A percentile compares a stretch with the other conserved stretches of the same genome.
Evolutionary conservation across 2,113 vertebrate genomes (phyloP).

Genomic region (Psilopsiagon aurifrons): DNA sequence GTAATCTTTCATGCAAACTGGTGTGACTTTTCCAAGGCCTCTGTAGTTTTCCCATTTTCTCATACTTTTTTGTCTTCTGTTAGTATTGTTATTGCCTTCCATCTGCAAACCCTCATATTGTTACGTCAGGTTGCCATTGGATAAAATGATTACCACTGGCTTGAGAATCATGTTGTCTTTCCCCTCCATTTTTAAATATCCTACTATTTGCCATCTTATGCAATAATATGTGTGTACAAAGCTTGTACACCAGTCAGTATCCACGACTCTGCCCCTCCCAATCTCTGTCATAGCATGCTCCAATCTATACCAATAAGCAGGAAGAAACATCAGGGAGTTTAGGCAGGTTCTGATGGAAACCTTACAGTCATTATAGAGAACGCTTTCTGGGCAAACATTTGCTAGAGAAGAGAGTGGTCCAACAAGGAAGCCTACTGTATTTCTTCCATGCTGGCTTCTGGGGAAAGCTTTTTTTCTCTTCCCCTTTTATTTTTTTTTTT

Average conservation of each 20-base stretch:
- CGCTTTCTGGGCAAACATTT: rapidly evolving
- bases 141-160: neutral
- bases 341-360: neutral
- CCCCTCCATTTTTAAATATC: neutral
- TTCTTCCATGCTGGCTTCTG: neutral
- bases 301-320: neutral
- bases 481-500: neutral
- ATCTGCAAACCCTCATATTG: neutral
- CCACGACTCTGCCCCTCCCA: neutral
- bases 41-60: neutral
- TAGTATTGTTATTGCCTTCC: neutral
- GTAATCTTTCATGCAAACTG: neutral
- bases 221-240: neutral
- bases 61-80: neutral
- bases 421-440: neutral
- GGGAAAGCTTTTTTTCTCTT: neutral
- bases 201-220: neutral
- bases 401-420: neutral
- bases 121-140: neutral
- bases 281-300: neutral
- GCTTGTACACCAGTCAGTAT: neutral
- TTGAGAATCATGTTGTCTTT: rapidly evolving
- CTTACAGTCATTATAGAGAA: neutral
- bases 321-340: neutral
- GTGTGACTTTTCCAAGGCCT: neutral